phyloP scores from a whole-genome alignment of 2,113 vertebrate genomes.

The Hylia prasina region DNA sequence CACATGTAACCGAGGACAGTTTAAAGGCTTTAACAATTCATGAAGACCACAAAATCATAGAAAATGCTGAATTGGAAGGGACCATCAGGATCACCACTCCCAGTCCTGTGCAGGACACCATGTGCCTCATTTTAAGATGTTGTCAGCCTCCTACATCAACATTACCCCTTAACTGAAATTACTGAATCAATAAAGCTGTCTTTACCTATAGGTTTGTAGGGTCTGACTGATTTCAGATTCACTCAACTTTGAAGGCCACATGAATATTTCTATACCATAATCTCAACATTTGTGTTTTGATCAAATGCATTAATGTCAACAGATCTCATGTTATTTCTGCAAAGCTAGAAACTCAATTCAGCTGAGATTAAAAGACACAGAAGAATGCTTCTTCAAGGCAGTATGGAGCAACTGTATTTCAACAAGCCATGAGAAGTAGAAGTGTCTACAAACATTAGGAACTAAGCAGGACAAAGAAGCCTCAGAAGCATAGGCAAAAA shows the following conservation, averaged over 20 bases:
- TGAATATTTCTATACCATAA: neutral
- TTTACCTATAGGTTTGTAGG: neutral
- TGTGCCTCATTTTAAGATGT: neutral
- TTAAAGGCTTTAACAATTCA: neutral
- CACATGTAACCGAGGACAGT: rapidly evolving
- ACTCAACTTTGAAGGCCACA: neutral
- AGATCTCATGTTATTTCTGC: neutral
- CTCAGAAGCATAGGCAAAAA: neutral
- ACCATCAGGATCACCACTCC: neutral
- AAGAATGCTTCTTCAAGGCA: neutral
- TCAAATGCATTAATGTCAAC: neutral
- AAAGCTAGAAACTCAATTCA: neutral
- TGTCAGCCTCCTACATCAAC: neutral
- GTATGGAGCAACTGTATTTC: neutral
- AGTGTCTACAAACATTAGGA: neutral
- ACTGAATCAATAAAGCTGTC: neutral
- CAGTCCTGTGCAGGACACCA: neutral
- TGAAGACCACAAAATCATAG: neutral
- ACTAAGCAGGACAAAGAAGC: neutral
- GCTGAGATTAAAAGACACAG: neutral
- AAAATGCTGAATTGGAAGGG: neutral
- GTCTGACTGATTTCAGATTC: neutral
- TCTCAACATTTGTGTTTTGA: neutral
- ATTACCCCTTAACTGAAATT: neutral
- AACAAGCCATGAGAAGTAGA: neutral